Conservation (phyloP, 2,888 invertebrate species). For the Gymnosoma rotundatum region DNA sequence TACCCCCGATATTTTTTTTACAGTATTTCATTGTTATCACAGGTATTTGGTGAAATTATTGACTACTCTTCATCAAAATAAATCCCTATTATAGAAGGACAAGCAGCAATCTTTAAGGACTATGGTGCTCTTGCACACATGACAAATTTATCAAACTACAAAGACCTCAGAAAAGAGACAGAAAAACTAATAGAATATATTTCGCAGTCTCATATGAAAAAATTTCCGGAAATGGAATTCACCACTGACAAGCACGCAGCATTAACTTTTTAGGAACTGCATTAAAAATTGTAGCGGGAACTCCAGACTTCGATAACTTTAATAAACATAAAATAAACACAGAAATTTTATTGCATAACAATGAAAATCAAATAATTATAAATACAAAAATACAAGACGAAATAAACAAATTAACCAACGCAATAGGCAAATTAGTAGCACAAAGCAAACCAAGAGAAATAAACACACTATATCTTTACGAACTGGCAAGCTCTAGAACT, state of each 20-base stretch:
- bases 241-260: slow-evolving; percentile 3
- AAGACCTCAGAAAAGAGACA: not conserved
- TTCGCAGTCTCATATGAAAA: not conserved
- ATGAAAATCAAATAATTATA: slow-evolving; percentile 1
- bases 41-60: slow-evolving; percentile 12
- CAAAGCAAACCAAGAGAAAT: not conserved
- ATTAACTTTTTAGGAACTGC: slow-evolving; percentile 22
- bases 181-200: not conserved
- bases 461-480: slow-evolving; percentile 12
- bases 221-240: not conserved
- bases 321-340: slow-evolving; percentile 14
- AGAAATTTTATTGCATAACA: slow-evolving; percentile 3
- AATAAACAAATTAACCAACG: slow-evolving; percentile 9
- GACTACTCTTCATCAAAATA: slow-evolving; percentile 36
- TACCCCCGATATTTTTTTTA: slow-evolving; percentile 9
- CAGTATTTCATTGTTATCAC: slow-evolving; percentile 3
- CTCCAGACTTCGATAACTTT: slow-evolving; percentile 11
- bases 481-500: slow-evolving; percentile 6
- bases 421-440: not conserved
- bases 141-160: slow-evolving; percentile 19
- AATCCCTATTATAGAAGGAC: slow-evolving; percentile 16
- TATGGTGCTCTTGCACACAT: slow-evolving; percentile 13
- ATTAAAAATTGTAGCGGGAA: slow-evolving; percentile 15
- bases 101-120: slow-evolving; percentile 28
- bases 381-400: slow-evolving; percentile 9